These are phyloP conservation scores for Ictalurus punctatus DNA, from an alignment of 2,113 vertebrate species.

Conservation along the genomic window DNA sequence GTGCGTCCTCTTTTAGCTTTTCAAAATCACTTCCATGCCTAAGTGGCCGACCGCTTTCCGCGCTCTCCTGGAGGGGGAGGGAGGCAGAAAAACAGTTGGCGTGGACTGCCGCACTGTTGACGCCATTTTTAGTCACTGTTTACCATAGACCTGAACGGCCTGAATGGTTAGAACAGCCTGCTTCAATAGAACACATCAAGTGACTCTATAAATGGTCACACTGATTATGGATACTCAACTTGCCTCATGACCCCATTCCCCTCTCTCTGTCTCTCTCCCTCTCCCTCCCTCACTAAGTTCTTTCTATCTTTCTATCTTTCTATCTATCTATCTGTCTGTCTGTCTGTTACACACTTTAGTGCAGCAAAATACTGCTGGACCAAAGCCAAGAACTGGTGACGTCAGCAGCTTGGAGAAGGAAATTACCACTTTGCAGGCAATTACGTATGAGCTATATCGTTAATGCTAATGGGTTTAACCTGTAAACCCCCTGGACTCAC, in stretches of 20 bases:
- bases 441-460: slow-evolving; percentile 1
- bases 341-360: neutral
- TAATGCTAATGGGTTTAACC: slow-evolving; percentile 13
- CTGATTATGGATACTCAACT: slow-evolving; percentile 45
- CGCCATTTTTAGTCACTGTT: slow-evolving; percentile 42
- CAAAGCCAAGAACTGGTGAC: slow-evolving; percentile 1
- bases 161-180: slow-evolving; percentile 8
- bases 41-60: slow-evolving; percentile 55
- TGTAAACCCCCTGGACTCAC: neutral
- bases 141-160: slow-evolving; percentile 16
- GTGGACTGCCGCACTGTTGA: neutral
- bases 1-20: slow-evolving; percentile 56
- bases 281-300: neutral
- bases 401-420: neutral
- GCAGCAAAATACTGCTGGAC: neutral
- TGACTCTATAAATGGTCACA: slow-evolving; percentile 33
- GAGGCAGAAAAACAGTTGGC: slow-evolving; percentile 29
- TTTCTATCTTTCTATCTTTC: slow-evolving; percentile 1
- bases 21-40: slow-evolving; percentile 57
- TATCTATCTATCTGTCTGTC: neutral
- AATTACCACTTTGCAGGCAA: slow-evolving; percentile 28
- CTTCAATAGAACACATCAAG: slow-evolving; percentile 25
- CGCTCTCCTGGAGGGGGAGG: slow-evolving; percentile 24
- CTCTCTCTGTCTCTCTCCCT: neutral
- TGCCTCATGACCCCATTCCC: slow-evolving; percentile 56